These are phyloP conservation scores for Anticlea derivata DNA, from an alignment of 2,888 invertebrate species.

Conservation along the genomic window DNA sequence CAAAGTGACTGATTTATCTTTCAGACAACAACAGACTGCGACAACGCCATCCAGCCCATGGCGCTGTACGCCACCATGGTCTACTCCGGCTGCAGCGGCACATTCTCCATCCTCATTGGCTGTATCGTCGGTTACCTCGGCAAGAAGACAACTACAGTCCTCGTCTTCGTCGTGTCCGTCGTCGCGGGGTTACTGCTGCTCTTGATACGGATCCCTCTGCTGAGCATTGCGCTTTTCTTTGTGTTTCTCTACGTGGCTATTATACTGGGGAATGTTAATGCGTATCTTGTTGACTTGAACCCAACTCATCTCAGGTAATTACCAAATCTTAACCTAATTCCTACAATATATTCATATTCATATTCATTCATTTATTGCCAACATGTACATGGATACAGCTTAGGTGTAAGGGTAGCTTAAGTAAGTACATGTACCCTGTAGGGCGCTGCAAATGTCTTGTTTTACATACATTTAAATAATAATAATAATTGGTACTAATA, in stretches of 20 bases:
- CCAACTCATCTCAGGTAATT: slow-evolving; percentile 60
- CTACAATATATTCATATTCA: no score
- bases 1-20: no score
- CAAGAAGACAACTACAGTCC: slow-evolving; percentile 55
- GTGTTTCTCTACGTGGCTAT: slow-evolving; percentile 62
- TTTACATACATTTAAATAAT: no score
- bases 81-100: slow-evolving; percentile 56
- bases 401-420: no score
- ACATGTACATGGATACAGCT: no score
- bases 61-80: slow-evolving; percentile 67
- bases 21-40: slow-evolving; percentile 54
- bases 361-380: no score
- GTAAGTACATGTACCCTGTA: no score
- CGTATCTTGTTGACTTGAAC: slow-evolving; percentile 68
- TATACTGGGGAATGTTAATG: slow-evolving; percentile 67
- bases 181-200: slow-evolving; percentile 53
- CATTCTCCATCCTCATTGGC: slow-evolving; percentile 55
- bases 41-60: slow-evolving; percentile 53
- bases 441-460: no score
- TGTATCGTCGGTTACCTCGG: slow-evolving; percentile 60
- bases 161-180: slow-evolving; percentile 52
- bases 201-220: slow-evolving; percentile 55
- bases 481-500: no score
- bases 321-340: no score
- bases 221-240: slow-evolving; percentile 65